Evolutionary conservation across 2,797 vertebrate genomes (phyloP).

Genomic region (Knipowitschia caucasica): DNA sequence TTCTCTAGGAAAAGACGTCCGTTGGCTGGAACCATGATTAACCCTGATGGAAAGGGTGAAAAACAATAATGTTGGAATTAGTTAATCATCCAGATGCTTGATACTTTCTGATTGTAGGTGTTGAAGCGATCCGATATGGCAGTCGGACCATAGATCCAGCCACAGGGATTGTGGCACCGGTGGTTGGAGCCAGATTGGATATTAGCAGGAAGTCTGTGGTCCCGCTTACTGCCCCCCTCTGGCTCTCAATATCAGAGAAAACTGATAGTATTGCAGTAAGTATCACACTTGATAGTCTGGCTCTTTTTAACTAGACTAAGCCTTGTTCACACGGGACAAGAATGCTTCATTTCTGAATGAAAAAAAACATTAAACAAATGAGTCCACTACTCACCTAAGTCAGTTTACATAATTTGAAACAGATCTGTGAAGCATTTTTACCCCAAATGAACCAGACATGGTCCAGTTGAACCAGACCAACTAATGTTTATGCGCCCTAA

Average conservation of each 20-base stretch:
- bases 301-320: too few relatives aligned
- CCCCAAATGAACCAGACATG: too few relatives aligned
- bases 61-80: not conserved
- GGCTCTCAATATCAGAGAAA: slow-evolving; percentile 60
- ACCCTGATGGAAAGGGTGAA: slow-evolving; percentile 81
- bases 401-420: too few relatives aligned
- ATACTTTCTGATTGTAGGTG: slow-evolving; percentile 63
- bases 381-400: too few relatives aligned
- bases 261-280: slow-evolving; percentile 76
- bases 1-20: slow-evolving; percentile 65
- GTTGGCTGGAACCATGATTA: slow-evolving; percentile 87
- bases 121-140: slow-evolving; percentile 82
- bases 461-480: too few relatives aligned
- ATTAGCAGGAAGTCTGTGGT: slow-evolving; percentile 67
- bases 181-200: slow-evolving; percentile 79
- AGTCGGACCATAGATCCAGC: slow-evolving; percentile 78
- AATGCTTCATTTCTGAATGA: too few relatives aligned
- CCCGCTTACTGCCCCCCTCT: slow-evolving; percentile 78
- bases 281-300: too few relatives aligned
- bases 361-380: too few relatives aligned
- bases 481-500: too few relatives aligned
- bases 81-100: not conserved
- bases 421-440: too few relatives aligned
- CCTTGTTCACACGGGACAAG: too few relatives aligned
- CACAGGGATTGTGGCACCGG: slow-evolving; percentile 75